Percentiles rank a stretch among this genome's conserved stretches.
Evolutionary conservation across 1,140 invertebrate genomes (phyloP).

Genomic region (Pomacea maculata): DNA sequence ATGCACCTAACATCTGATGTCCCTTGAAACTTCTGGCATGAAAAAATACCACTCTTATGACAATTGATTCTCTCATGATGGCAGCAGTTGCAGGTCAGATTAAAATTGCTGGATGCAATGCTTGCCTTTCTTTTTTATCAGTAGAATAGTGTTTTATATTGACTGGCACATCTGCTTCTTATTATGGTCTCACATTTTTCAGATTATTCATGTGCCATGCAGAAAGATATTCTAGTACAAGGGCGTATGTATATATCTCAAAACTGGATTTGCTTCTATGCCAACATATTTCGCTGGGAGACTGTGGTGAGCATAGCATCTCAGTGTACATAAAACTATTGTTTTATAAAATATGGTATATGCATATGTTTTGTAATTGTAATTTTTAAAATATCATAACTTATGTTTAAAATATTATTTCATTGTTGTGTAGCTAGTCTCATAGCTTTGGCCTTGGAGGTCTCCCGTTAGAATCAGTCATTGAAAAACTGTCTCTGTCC

Average conservation of each 20-base stretch:
- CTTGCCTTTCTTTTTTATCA: neutral
- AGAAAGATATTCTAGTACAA: slow-evolving; percentile 92
- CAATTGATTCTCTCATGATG: neutral
- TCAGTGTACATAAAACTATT: neutral
- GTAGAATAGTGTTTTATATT: too few species aligned
- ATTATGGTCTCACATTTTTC: slow-evolving; percentile 45
- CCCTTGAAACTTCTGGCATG: too few species aligned
- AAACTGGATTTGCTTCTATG: slow-evolving; percentile 94
- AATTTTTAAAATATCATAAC: too few species aligned
- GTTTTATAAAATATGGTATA: neutral
- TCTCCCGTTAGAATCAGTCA: too few species aligned
- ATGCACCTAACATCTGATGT: too few species aligned
- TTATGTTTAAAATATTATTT: too few species aligned
- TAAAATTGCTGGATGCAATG: neutral
- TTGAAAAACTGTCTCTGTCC: too few species aligned
- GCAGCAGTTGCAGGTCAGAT: neutral
- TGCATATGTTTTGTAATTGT: too few species aligned
- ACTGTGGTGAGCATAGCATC: slow-evolving; percentile 70
- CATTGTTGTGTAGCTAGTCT: too few species aligned
- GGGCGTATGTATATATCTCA: slow-evolving; percentile 91
- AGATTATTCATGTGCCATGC: slow-evolving; percentile 97
- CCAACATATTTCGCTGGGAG: slow-evolving; percentile 95
- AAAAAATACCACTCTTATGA: neutral
- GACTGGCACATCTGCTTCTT: neutral
- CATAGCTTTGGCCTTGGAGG: too few species aligned